Evolutionary conservation across 2,113 vertebrate species (phyloP), one percentile per base, ranked within the genome.

Genomic region (Heterochromis multidens): DNA sequence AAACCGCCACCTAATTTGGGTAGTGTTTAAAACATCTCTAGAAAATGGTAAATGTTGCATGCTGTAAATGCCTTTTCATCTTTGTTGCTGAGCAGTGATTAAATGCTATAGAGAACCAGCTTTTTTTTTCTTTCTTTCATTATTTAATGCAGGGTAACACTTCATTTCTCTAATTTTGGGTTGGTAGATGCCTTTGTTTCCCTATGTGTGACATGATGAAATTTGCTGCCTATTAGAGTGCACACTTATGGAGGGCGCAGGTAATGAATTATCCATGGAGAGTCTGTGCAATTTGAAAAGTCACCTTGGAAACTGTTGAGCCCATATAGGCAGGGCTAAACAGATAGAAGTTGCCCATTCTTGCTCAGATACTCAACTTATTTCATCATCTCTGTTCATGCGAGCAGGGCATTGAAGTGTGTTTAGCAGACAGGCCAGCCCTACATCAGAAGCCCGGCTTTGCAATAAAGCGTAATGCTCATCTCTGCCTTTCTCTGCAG

Each of bases 281-380:
- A 94, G 92, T 89, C 85, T 84, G 90, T 89, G 93, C 93, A 91
- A 88, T 91, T 92, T 77, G 79, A 90, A 94, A 94, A 95, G 94
- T 95, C 95, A 95, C 95, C 95, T 95, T 95, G 93, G 91, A 94
- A 95, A 93, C 93, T 92, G 92, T 94, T 93, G 92, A 85, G 91
- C 92, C 60, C 88, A 88, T 88, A 92, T 86, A 89, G 89, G 81
- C 88, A 74, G 84, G 81, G 91, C 89, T 88, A 86, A 91, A 91
- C 81, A 81, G 88, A 89, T 81, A 86, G 89, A 93, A 94, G 95
- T 95, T 94, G 84, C 92, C 85, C 81, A 33, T 90, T 94, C 92
- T 95, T 95, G 92, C 95, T 89, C 92, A 31, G 87, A 94, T 91
- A 92, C 93, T 81, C 89, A 93, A 93, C 92, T 94, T 94, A 93